Base-by-base conservation (phyloP, 2,113 vertebrate species). In the Hystrix brachyura region DNA sequence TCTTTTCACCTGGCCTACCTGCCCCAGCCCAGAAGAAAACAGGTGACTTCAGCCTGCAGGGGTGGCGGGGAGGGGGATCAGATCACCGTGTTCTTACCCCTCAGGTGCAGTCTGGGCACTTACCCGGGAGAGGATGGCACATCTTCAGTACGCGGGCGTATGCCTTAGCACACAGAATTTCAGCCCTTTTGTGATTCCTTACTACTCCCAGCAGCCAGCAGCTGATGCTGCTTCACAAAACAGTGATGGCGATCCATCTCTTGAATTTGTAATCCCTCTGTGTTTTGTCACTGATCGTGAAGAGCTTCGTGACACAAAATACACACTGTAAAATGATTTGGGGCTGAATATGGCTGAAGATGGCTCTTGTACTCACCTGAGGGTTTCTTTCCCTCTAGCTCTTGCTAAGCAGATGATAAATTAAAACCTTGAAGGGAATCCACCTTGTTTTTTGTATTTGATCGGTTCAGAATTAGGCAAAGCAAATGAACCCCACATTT, bases 301-400 rank as follows among this genome's bases (percentile, higher is more conserved):
- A 94, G 96, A 92, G 79, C 91, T 98, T 97, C 95, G 92, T 94
- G 90, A 97, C 95, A 81, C 87, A 95, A 97, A 97, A 43, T 94
- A 69, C 13, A 87, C 53, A 51, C n/a, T 78, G 17, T 46, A 34
- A 92, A 95, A 83, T 43, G 46, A 90, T 80, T n/a, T 67, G 87
- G 51, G 55, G 59, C 62, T 86, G 90, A 94, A 78, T 7, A 23
- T 10, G 71, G 34, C 67, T n/a, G 34, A 38, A 43, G 21, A 34
- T 34, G 12, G 65, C 87, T 95, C 96, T 84, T 10, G 0, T n/a
- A 71, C 19, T 92, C 62, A 67, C 87, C 57, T 32, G 55, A 92
- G 11, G 51, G 25, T 34, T 79, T 89, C 59, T 51, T 87, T 78
- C 46, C 69, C 55, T 78, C 17, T 13, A 83, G 48, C 57, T 23